phyloP scores from a whole-genome alignment of 1,140 invertebrate species.

The Aphaenogaster ashmeadi region DNA sequence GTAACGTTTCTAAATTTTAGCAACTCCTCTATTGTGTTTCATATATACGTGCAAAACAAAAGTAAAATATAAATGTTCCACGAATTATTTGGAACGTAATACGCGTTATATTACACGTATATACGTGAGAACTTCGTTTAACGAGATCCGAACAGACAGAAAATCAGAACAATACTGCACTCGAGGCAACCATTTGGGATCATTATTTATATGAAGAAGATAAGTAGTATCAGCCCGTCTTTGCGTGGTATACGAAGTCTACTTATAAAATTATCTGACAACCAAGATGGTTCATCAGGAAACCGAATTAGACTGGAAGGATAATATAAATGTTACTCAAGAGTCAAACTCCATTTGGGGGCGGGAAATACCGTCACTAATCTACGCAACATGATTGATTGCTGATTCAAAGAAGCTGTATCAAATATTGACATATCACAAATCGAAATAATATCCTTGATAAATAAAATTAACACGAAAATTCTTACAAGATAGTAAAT shows the following conservation, averaged over 20 bases:
- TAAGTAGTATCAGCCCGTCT: slow-evolving; percentile 84
- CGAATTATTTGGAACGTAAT: slow-evolving; percentile 9
- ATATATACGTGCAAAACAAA: neutral
- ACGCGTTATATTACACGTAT: neutral
- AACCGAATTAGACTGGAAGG: slow-evolving; percentile 72
- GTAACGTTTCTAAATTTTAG: neutral
- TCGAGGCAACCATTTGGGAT: slow-evolving; percentile 78
- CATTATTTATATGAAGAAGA: slow-evolving; percentile 84
- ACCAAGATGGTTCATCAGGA: slow-evolving; percentile 76
- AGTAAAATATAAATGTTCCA: slow-evolving; percentile 34
- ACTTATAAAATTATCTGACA: slow-evolving; percentile 79
- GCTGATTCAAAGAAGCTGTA: neutral
- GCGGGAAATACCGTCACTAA: slow-evolving; percentile 68
- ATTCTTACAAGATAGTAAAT: neutral
- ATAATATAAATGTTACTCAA: slow-evolving; percentile 70
- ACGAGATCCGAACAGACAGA: slow-evolving; percentile 11
- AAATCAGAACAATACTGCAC: slow-evolving; percentile 77
- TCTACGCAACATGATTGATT: slow-evolving; percentile 34
- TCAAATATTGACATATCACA: neutral
- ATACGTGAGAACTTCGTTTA: neutral
- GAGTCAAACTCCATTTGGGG: slow-evolving; percentile 67
- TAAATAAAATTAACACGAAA: neutral
- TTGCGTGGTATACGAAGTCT: slow-evolving; percentile 74
- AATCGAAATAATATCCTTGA: neutral
- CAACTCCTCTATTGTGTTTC: neutral